A percentile compares a stretch with the other conserved stretches of the same genome.
phyloP scores from a whole-genome alignment of 2,888 invertebrate genomes.

The Chironomus tentans region DNA sequence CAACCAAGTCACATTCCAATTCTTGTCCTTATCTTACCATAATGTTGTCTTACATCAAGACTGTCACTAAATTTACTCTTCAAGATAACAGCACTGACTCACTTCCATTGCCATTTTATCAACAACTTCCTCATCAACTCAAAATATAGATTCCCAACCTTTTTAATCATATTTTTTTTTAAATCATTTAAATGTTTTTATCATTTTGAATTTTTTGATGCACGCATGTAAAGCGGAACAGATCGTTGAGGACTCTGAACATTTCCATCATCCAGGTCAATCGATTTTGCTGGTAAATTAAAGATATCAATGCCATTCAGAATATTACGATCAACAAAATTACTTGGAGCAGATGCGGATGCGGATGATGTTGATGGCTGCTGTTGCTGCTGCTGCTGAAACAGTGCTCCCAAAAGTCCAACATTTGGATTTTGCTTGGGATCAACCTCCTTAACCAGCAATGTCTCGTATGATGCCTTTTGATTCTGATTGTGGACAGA shows the following conservation, averaged over 20 bases:
- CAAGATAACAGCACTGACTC: too few relatives aligned
- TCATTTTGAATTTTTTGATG: background rate
- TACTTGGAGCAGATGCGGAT: background rate
- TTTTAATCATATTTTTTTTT: background rate
- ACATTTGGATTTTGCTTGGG: slow-evolving; percentile 30
- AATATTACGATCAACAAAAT: slow-evolving; percentile 16
- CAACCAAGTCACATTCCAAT: too few relatives aligned
- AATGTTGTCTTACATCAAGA: too few relatives aligned
- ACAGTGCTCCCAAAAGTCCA: slow-evolving; percentile 36
- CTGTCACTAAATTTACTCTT: too few relatives aligned
- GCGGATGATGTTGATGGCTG: slow-evolving; percentile 16
- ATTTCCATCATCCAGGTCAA: background rate
- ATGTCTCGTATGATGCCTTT: slow-evolving; percentile 27
- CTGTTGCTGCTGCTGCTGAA: too few relatives aligned
- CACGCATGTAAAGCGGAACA: slow-evolving; percentile 22
- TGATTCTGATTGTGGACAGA: background rate
- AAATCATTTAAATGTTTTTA: background rate
- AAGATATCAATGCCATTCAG: slow-evolving; percentile 23
- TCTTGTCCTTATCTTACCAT: too few relatives aligned
- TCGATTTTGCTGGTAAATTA: background rate
- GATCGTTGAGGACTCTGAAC: slow-evolving; percentile 20
- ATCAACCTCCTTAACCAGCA: slow-evolving; percentile 28
- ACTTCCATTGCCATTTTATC: too few relatives aligned
- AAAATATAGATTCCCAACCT: too few relatives aligned
- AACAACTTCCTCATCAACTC: too few relatives aligned